Evolutionary conservation across 1,140 invertebrate species (phyloP).

Genomic region (Orchestia grillus): DNA sequence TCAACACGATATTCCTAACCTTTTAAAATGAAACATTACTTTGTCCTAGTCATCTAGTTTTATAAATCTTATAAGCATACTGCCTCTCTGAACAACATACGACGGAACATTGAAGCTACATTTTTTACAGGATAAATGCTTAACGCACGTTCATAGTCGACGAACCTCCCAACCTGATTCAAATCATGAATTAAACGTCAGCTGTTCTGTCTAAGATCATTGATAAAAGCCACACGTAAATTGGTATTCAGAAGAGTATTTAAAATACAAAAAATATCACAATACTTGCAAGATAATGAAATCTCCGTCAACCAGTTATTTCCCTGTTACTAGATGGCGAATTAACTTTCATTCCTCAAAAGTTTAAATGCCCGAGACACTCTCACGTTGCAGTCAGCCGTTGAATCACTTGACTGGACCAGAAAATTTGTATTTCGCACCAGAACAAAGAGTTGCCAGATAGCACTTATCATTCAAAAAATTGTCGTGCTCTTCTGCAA

Average conservation of each 20-base stretch:
- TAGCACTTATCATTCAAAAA: neutral
- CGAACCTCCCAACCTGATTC: neutral
- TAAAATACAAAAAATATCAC: neutral
- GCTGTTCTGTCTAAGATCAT: neutral
- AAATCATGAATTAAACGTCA: neutral
- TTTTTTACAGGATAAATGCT: neutral
- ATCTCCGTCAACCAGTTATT: neutral
- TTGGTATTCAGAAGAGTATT: neutral
- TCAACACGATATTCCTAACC: no score
- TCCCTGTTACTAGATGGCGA: neutral
- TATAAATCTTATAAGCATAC: neutral
- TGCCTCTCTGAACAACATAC: neutral
- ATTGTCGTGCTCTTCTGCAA: neutral
- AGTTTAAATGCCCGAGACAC: neutral
- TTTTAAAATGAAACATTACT: neutral
- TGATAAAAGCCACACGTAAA: neutral
- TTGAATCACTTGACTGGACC: neutral
- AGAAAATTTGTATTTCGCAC: slow-evolving; percentile 1
- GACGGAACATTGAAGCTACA: neutral
- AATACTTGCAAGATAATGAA: neutral
- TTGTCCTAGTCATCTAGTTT: neutral
- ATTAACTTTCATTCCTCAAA: neutral
- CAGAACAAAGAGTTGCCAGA: neutral
- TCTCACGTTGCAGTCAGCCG: neutral
- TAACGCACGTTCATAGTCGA: neutral